Conservation (phyloP, 2,888 invertebrate genomes). For the Euplexia lucipara region DNA sequence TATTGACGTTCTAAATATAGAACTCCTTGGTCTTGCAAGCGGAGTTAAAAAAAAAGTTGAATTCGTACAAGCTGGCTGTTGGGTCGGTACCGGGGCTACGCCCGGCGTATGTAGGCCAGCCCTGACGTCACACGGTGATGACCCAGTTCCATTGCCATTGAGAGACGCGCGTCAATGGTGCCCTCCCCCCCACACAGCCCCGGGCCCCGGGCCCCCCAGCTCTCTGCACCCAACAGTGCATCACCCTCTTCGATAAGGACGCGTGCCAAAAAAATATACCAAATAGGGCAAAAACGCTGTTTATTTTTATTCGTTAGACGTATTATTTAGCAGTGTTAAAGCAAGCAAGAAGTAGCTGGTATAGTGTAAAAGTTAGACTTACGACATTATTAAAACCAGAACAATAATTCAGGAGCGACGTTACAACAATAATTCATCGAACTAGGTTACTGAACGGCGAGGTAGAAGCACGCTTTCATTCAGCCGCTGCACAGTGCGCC, state of each 20-base stretch:
- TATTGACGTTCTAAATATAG: conserved; percentile 81
- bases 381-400: background rate
- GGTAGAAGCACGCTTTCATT: conserved; percentile 52
- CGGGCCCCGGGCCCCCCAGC: conserved; percentile 50
- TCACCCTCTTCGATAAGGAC: conserved; percentile 60
- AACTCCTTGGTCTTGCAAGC: conserved; percentile 78
- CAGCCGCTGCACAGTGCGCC: conserved; percentile 52
- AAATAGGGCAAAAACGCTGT: background rate
- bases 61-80: conserved; percentile 70
- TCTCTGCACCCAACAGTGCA: conserved; percentile 70
- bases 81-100: conserved; percentile 79
- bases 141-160: conserved; percentile 89
- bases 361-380: background rate
- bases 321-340: background rate
- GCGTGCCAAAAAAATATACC: conserved; percentile 50
- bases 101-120: conserved; percentile 87
- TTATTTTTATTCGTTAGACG: background rate
- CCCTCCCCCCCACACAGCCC: conserved; percentile 63
- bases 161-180: conserved; percentile 90
- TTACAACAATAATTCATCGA: conserved; percentile 46
- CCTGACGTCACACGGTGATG: conserved; percentile 87
- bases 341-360: background rate
- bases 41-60: conserved; percentile 73
- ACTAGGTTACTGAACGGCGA: conserved; percentile 51
- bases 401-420: conserved; percentile 16